Percentiles rank a stretch among this genome's conserved stretches.
phyloP scores from a whole-genome alignment of 1,140 invertebrate species.

The Anastatus disparis region DNA sequence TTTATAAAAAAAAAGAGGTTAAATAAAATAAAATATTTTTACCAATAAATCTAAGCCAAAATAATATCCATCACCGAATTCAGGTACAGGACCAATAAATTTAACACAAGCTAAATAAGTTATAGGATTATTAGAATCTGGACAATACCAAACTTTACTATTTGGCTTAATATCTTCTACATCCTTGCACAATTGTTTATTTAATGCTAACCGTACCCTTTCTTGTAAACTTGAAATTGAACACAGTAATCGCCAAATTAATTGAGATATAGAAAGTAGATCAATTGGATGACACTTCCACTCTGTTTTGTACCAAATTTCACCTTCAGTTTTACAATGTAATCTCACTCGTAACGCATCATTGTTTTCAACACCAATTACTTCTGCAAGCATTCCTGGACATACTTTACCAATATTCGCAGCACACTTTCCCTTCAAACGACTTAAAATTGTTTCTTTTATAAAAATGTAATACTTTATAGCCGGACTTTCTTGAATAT shows the following conservation, averaged over 20 bases:
- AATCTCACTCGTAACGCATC: slow-evolving; percentile 48
- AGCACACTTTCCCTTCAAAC: slow-evolving; percentile 50
- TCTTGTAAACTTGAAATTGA: slow-evolving; percentile 64
- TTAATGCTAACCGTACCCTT: slow-evolving; percentile 64
- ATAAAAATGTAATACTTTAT: slow-evolving; percentile 50
- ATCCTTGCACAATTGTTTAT: slow-evolving; percentile 61
- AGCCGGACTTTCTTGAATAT: slow-evolving; percentile 8
- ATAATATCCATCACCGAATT: slow-evolving; percentile 67
- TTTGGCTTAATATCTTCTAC: slow-evolving; percentile 58
- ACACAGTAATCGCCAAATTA: slow-evolving; percentile 66
- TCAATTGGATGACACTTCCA: slow-evolving; percentile 57
- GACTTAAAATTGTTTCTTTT: slow-evolving; percentile 49
- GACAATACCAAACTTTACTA: slow-evolving; percentile 50
- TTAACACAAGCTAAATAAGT: slow-evolving; percentile 61
- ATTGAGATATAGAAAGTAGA: slow-evolving; percentile 53
- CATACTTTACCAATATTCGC: slow-evolving; percentile 48
- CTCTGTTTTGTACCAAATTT: slow-evolving; percentile 55
- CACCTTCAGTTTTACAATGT: slow-evolving; percentile 34
- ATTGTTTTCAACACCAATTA: slow-evolving; percentile 46
- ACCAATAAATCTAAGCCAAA: slow-evolving; percentile 71
- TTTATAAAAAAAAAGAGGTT: no score
- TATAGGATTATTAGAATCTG: slow-evolving; percentile 30
- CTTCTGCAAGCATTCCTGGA: slow-evolving; percentile 55
- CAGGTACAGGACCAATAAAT: slow-evolving; percentile 67
- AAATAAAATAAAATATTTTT: slow-evolving; percentile 53